These are phyloP conservation scores for Oligia strigilis DNA, from an alignment of 2,888 invertebrate species.

Conservation along the genomic window DNA sequence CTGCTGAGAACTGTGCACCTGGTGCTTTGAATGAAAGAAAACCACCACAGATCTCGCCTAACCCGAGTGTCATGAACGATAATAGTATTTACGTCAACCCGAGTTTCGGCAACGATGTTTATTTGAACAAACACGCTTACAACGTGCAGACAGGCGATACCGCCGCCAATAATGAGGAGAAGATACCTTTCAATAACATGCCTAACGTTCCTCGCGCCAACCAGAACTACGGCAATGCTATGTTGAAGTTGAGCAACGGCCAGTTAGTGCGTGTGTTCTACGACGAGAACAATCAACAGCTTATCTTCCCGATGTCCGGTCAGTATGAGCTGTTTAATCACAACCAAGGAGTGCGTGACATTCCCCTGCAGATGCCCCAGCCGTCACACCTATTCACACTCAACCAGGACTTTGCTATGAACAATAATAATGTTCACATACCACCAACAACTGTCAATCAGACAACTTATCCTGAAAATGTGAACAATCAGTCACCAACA, in stretches of 20 bases:
- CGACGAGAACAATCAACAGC: constrained; percentile 87
- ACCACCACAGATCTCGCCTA: constrained; percentile 77
- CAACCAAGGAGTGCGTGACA: constrained; percentile 82
- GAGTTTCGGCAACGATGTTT: constrained; percentile 83
- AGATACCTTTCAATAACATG: constrained; percentile 77
- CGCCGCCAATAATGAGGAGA: constrained; percentile 80
- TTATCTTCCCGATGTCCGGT: constrained; percentile 86
- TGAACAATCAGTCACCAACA: constrained; percentile 77
- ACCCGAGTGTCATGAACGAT: constrained; percentile 77
- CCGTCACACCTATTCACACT: constrained; percentile 82
- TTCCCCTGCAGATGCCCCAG: constrained; percentile 80
- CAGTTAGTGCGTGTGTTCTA: constrained; percentile 86
- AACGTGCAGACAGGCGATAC: constrained; percentile 80
- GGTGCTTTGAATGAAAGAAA: constrained; percentile 81
- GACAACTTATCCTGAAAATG: constrained; percentile 77
- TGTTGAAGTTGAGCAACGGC: constrained; percentile 87
- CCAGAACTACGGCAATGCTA: constrained; percentile 86
- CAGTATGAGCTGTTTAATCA: constrained; percentile 88
- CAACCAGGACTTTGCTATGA: constrained; percentile 84
- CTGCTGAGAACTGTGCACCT: constrained; percentile 82
- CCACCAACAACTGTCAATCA: constrained; percentile 73
- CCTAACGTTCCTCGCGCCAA: constrained; percentile 78
- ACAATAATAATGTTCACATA: constrained; percentile 77
- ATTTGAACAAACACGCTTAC: constrained; percentile 83
- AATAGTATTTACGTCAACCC: constrained; percentile 82